These are phyloP conservation scores for Threskiornis aethiopicus DNA, from an alignment of 2,797 vertebrate species.

Conservation along the genomic window DNA sequence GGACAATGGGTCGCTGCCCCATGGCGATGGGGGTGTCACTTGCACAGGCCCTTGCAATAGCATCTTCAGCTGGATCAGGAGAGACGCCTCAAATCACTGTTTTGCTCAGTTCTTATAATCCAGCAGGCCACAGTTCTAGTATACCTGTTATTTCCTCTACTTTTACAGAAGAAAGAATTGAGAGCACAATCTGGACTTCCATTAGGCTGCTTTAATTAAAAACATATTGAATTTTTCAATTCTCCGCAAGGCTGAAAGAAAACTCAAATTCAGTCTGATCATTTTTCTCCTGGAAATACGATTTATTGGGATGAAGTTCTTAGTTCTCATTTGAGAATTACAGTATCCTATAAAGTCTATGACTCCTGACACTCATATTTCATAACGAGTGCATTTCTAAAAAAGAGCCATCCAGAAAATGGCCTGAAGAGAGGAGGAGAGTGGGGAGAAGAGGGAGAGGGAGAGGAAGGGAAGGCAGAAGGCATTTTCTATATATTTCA, in stretches of 20 bases:
- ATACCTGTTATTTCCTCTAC: not conserved
- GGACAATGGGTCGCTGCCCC: not conserved
- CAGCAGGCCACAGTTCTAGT: not conserved
- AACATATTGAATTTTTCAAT: not conserved
- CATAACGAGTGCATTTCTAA: not conserved
- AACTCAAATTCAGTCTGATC: not conserved
- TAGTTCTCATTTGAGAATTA: constrained; percentile 12
- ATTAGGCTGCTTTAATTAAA: constrained; percentile 10
- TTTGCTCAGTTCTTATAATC: not conserved
- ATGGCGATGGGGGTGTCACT: accelerated
- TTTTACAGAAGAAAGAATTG: not conserved
- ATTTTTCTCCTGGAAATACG: not conserved
- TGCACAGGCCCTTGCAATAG: not conserved
- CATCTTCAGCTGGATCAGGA: not conserved
- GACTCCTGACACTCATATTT: not conserved
- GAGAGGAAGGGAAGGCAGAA: not conserved
- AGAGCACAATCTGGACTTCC: not conserved
- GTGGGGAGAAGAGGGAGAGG: not conserved
- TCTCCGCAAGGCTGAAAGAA: not conserved
- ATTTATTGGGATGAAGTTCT: not conserved
- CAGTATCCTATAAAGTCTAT: not conserved
- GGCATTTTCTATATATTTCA: not conserved
- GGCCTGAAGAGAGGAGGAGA: not conserved
- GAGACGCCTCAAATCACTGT: not conserved
- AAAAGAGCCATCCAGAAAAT: not conserved